Evolutionary conservation across 1,140 invertebrate species (phyloP), one percentile per base, ranked within the genome.

Genomic region (Drosophila chauvacae): DNA sequence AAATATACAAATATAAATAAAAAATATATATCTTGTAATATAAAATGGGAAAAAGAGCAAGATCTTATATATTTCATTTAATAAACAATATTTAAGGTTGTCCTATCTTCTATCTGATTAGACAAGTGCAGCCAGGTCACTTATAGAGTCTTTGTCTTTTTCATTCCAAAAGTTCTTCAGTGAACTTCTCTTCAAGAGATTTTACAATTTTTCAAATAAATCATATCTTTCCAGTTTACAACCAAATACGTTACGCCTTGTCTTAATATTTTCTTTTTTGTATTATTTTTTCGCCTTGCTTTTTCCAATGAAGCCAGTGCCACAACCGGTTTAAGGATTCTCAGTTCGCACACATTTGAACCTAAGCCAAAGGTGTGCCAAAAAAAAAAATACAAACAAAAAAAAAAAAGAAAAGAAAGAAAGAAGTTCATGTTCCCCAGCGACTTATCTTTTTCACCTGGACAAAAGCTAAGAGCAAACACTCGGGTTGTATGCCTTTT

Each of bases 291-390:
- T 37, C 10, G 16, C 33, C 20, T 37, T 16, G 18, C 50, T 37
- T 55, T 35, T 55, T 55, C 51, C 18, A 16, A 20, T 39, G 20
- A 37, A 37, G 51, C 23, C 51, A 23, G 33, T 37, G 33, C 23
- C 20, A 11, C 14, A 55, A 55, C 53, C 53, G 53, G 53, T 55
- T 55, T 55, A 55, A 55, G 53, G 53, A 55, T 55, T 55, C 53
- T 55, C 53, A 9, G 14, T 39, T 55, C 35, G 35, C 53, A 55
- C 53, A 55, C 53, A 55, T 39, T 55, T 55, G 30, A 55, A 39
- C 53, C 53, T 39, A 23, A 26, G 53, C 33, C 53, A 55, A 23
- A 55, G 53, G 53, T 55, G 53, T 55, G 53, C 53, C 33, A 11
- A 55, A 11, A 55, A 55, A 55, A 23, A 23, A 9, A 41, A 4